A percentile compares a stretch with the other conserved stretches of the same genome.
phyloP scores from a whole-genome alignment of 2,888 invertebrate species.

The Craniophora ligustri region DNA sequence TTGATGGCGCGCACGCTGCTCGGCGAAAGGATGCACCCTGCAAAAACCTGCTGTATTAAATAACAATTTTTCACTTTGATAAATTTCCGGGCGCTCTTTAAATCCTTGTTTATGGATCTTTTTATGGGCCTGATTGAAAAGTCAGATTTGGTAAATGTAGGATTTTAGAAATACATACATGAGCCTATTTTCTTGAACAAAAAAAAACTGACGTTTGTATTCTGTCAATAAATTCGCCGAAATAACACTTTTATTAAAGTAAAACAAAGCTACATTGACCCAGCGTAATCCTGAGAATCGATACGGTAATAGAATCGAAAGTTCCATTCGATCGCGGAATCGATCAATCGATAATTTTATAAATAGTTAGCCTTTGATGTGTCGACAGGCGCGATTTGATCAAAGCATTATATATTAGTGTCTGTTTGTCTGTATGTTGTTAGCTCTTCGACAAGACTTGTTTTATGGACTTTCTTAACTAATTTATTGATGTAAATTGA shows the following conservation, averaged over 20 bases:
- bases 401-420: slow-evolving; percentile 64
- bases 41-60: slow-evolving; percentile 75
- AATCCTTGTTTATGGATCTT: slow-evolving; percentile 52
- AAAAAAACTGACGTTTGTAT: neutral
- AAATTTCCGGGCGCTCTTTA: slow-evolving; percentile 57
- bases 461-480: slow-evolving; percentile 66
- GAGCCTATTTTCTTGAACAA: neutral
- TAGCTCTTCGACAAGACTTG: slow-evolving; percentile 48
- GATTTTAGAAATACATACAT: neutral
- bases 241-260: neutral
- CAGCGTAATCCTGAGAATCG: slow-evolving; percentile 16
- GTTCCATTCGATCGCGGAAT: slow-evolving; percentile 63
- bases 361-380: slow-evolving; percentile 72
- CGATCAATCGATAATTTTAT: slow-evolving; percentile 69
- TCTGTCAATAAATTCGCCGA: neutral
- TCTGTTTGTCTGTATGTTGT: slow-evolving; percentile 49
- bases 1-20: slow-evolving; percentile 65
- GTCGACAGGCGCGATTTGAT: slow-evolving; percentile 66
- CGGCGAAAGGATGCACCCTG: slow-evolving; percentile 65
- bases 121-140: slow-evolving; percentile 21
- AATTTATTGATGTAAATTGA: slow-evolving; percentile 56
- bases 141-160: slow-evolving; percentile 5
- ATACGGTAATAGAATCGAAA: slow-evolving; percentile 45
- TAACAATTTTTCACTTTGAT: slow-evolving; percentile 79
- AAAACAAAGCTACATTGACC: slow-evolving; percentile 1